These are phyloP conservation scores for Micronycteris hirsuta DNA, from an alignment of 2,113 vertebrate species.

Conservation along the genomic window DNA sequence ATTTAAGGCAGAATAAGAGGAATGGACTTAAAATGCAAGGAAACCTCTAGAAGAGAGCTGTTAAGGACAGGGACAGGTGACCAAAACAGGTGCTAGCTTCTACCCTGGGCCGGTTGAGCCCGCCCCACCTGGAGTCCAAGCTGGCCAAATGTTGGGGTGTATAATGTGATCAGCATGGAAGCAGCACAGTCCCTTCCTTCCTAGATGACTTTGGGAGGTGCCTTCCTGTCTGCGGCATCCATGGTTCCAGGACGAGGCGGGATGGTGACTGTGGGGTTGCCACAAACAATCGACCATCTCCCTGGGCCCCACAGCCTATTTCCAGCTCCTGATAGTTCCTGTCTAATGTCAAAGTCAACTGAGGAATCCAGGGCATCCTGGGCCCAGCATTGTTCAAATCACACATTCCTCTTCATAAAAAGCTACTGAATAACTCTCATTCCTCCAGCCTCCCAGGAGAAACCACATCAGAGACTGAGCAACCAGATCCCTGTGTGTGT, in stretches of 20 bases:
- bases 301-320: conserved; percentile 54
- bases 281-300: conserved; percentile 62
- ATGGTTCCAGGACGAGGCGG: conserved; percentile 55
- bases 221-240: conserved; percentile 73
- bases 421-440: conserved; percentile 65
- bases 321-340: conserved; percentile 63
- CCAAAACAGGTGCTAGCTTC: conserved; percentile 28
- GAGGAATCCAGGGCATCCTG: conserved; percentile 70
- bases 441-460: conserved; percentile 52
- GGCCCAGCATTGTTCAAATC: conserved; percentile 63
- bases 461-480: conserved; percentile 66
- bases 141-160: background rate
- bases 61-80: conserved; percentile 64
- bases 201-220: conserved; percentile 74
- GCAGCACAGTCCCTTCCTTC: conserved; percentile 49
- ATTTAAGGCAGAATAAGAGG: background rate
- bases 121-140: conserved; percentile 46
- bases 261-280: conserved; percentile 61
- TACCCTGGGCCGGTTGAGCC: background rate
- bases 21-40: conserved; percentile 19
- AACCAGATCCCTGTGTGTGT: background rate
- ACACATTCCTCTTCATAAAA: conserved; percentile 65
- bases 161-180: background rate
- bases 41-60: background rate
- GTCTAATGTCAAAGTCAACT: conserved; percentile 44